These are phyloP conservation scores for Gibbula magus DNA, from an alignment of 2,888 invertebrate genomes.

Conservation along the genomic window DNA sequence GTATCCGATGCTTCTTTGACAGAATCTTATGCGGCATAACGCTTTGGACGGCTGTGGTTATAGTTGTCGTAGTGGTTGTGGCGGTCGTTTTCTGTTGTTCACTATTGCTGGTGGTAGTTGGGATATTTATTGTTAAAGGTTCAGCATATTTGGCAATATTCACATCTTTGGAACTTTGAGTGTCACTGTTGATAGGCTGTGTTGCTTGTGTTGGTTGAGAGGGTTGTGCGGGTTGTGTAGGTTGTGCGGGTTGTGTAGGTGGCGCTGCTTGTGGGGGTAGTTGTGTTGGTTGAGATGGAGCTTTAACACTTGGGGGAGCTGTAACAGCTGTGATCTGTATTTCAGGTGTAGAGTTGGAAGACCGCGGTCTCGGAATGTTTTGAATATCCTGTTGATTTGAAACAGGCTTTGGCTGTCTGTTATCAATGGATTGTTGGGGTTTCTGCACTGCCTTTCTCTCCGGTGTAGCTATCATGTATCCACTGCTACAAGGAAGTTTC, in stretches of 20 bases:
- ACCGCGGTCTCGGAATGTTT: background rate
- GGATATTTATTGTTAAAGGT: conserved; percentile 35
- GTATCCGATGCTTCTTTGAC: conserved; percentile 60
- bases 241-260: background rate
- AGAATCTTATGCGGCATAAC: conserved; percentile 31
- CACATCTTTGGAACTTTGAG: background rate
- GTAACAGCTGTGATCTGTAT: conserved; percentile 12
- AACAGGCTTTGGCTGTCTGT: background rate
- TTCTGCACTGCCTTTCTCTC: conserved; percentile 3
- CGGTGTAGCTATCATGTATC: conserved; percentile 8
- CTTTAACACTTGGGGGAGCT: background rate
- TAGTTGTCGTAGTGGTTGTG: background rate
- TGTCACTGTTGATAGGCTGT: background rate
- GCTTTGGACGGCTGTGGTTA: conserved; percentile 3
- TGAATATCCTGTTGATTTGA: conserved; percentile 4
- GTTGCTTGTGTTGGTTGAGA: background rate
- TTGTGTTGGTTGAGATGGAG: background rate
- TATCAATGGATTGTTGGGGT: background rate
- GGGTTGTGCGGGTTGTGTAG: background rate
- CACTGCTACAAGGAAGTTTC: conserved; percentile 10
- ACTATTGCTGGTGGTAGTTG: conserved; percentile 5
- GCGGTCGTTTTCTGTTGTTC: background rate
- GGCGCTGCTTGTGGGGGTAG: too few species aligned
- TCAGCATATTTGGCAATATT: conserved; percentile 21
- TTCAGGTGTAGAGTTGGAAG: background rate